A percentile compares a stretch with the other conserved stretches of the same genome.
Conservation (phyloP, 2,113 vertebrate species). For the Oreochromis aureus region DNA sequence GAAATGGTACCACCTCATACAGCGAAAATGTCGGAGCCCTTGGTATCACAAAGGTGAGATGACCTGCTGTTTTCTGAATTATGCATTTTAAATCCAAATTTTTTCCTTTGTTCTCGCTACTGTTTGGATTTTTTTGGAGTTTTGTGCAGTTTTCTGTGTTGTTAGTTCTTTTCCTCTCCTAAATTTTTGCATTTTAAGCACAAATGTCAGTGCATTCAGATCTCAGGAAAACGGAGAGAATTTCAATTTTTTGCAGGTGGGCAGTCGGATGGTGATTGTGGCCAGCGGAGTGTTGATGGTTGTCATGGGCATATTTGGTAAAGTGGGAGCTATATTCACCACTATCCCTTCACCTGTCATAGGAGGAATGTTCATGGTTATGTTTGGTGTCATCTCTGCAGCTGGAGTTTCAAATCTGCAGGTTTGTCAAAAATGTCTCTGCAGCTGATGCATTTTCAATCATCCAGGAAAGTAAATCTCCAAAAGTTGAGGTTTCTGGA, state of each 20-base stretch:
- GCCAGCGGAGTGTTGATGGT: conserved; percentile 81
- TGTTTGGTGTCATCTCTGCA: conserved; percentile 89
- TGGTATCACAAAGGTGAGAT: conserved; percentile 89
- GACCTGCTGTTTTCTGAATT: background rate
- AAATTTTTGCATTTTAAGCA: rapidly evolving
- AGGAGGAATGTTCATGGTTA: conserved; percentile 92
- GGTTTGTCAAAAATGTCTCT: no score
- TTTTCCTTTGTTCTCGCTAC: background rate
- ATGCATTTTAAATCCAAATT: background rate
- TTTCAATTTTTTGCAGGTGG: conserved; percentile 75
- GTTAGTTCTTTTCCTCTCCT: rapidly evolving
- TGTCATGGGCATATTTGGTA: conserved; percentile 84
- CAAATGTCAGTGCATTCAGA: background rate
- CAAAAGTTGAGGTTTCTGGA: no score
- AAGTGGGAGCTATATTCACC: conserved; percentile 84
- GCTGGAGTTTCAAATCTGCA: conserved; percentile 92
- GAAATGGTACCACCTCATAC: conserved; percentile 92
- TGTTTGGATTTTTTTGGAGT: rapidly evolving
- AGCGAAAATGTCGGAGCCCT: conserved; percentile 92
- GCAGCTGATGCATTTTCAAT: no score
- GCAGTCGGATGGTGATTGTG: conserved; percentile 88
- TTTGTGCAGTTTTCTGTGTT: background rate
- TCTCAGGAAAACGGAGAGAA: background rate
- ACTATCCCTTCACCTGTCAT: conserved; percentile 90
- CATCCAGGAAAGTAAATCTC: no score